These are phyloP conservation scores for Stictocephala bisonia DNA, from an alignment of 2,888 invertebrate genomes.

Conservation along the genomic window DNA sequence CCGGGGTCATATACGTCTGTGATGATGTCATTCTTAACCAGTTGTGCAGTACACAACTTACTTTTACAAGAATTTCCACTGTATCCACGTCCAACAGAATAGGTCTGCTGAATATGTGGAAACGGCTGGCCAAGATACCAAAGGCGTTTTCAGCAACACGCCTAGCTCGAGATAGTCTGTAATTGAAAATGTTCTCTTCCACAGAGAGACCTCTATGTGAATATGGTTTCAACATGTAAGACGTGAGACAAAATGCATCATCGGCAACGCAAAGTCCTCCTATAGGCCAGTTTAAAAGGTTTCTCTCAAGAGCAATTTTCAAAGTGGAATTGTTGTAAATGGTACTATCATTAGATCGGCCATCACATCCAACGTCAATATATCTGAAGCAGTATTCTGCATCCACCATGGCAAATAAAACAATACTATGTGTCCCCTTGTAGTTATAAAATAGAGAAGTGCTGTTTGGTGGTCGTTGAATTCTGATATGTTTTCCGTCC, in stretches of 20 bases:
- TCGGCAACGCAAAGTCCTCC: constrained; percentile 51
- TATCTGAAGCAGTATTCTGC: constrained; percentile 55
- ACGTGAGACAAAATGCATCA: constrained; percentile 54
- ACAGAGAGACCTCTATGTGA: constrained; percentile 22
- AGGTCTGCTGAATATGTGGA: constrained; percentile 51
- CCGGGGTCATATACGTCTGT: constrained; percentile 16
- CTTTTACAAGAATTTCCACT: constrained; percentile 24
- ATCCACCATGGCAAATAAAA: constrained; percentile 58
- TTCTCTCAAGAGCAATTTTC: constrained; percentile 15
- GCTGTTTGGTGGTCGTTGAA: constrained; percentile 55
- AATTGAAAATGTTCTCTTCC: constrained; percentile 51
- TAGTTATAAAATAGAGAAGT: constrained; percentile 58
- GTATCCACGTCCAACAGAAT: constrained; percentile 35
- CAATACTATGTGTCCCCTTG: constrained; percentile 57
- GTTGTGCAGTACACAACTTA: constrained; percentile 35
- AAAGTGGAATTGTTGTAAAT: constrained; percentile 40
- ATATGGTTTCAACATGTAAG: constrained; percentile 53
- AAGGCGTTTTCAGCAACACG: constrained; percentile 55
- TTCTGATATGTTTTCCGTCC: constrained; percentile 59
- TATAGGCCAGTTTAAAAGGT: constrained; percentile 22
- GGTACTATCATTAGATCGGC: constrained; percentile 52
- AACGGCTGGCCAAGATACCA: constrained; percentile 52
- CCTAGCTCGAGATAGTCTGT: constrained; percentile 53
- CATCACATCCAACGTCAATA: constrained; percentile 54
- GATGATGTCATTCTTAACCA: constrained; percentile 28